These are phyloP conservation scores for Caenorhabditis remanei DNA, from an alignment of 1,140 invertebrate genomes.

Conservation along the genomic window DNA sequence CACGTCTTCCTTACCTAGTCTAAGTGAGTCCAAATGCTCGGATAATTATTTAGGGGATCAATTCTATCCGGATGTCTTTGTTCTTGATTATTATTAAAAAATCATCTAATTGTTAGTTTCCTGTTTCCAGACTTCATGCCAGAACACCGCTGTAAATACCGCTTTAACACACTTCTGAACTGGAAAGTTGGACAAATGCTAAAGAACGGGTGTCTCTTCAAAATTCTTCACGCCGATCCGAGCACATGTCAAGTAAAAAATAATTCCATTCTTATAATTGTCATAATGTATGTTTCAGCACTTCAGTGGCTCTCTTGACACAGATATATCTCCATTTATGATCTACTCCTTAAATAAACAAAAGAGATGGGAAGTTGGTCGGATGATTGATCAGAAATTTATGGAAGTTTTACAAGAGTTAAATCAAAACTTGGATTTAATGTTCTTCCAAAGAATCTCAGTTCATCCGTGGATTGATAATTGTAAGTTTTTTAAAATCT, in stretches of 20 bases:
- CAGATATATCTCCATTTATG: background rate
- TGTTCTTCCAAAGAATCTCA: background rate
- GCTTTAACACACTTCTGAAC: background rate
- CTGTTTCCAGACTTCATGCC: background rate
- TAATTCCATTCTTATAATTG: background rate
- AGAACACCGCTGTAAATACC: background rate
- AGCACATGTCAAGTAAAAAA: background rate
- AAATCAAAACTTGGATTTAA: background rate
- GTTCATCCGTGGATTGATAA: background rate
- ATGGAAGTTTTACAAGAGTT: background rate
- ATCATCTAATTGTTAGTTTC: background rate
- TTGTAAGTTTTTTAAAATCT: slow-evolving; percentile 4
- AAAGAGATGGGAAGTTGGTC: background rate
- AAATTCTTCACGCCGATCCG: background rate
- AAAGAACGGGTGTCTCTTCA: background rate
- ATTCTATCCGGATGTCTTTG: too few relatives aligned
- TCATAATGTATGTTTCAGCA: background rate
- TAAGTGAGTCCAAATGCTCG: too few relatives aligned
- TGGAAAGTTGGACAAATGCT: background rate
- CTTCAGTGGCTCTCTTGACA: background rate
- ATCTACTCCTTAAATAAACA: slow-evolving; percentile 30
- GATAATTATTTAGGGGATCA: too few relatives aligned
- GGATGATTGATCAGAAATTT: background rate
- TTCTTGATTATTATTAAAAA: too few relatives aligned
- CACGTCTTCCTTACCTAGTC: too few relatives aligned